Percentiles rank a stretch among this genome's conserved stretches.
Conservation (phyloP, 2,113 vertebrate species). For the Petromus typicus region DNA sequence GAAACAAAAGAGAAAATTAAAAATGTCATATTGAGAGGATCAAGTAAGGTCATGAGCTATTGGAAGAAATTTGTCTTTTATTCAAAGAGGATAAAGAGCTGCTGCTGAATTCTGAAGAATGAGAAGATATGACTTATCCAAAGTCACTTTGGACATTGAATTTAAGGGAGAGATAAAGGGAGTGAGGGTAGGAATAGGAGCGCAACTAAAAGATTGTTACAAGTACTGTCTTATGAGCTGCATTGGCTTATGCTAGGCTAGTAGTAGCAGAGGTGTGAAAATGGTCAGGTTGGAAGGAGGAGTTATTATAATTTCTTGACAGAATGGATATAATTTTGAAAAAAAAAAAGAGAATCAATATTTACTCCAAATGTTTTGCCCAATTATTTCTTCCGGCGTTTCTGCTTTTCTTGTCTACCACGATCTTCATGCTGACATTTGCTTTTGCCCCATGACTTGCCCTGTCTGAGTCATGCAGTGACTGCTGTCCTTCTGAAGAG, state of each 20-base stretch:
- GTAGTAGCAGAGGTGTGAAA: accelerated
- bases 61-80: neutral
- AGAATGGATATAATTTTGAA: neutral
- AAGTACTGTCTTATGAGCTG: neutral
- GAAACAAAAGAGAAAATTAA: neutral
- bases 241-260: accelerated
- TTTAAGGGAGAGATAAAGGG: neutral
- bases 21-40: neutral
- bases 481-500: neutral
- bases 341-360: neutral
- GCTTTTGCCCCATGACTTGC: neutral
- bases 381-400: neutral
- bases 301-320: neutral
- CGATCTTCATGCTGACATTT: neutral
- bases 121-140: neutral
- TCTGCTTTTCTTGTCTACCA: neutral
- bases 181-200: neutral
- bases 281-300: neutral
- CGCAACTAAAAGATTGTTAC: neutral
- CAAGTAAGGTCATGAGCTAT: neutral
- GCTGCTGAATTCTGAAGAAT: neutral
- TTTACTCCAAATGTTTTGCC: neutral
- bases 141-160: neutral
- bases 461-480: neutral
- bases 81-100: neutral